These are phyloP conservation scores for Cyclina sinensis DNA, from an alignment of 1,140 invertebrate genomes.

Conservation along the genomic window DNA sequence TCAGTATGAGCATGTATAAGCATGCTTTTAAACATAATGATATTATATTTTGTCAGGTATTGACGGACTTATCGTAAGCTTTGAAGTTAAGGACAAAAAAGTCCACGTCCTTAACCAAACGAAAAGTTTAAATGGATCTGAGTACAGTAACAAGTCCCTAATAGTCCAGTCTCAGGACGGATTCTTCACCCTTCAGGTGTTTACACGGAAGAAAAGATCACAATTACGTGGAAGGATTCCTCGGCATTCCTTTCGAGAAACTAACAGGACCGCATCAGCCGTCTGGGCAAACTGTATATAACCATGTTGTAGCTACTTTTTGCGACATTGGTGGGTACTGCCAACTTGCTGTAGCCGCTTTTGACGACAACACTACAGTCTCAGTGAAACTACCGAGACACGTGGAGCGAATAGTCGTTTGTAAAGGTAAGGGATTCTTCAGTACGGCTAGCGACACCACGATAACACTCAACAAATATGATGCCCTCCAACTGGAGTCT, in stretches of 20 bases:
- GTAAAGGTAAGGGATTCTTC: background rate
- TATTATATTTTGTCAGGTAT: background rate
- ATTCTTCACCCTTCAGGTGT: slow-evolving; percentile 25
- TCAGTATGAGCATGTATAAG: too few relatives aligned
- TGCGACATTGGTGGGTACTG: slow-evolving; percentile 54
- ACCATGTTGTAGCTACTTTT: slow-evolving; percentile 35
- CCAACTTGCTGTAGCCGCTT: slow-evolving; percentile 50
- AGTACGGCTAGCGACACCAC: background rate
- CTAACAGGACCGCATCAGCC: background rate
- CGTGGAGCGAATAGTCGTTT: slow-evolving; percentile 20
- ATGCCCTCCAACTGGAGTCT: slow-evolving; percentile 46
- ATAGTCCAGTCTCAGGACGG: background rate
- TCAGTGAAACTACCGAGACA: background rate
- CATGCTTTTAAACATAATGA: too few relatives aligned
- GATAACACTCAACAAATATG: slow-evolving; percentile 18
- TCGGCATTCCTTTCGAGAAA: slow-evolving; percentile 34
- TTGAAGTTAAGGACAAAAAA: background rate
- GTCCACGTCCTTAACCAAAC: background rate
- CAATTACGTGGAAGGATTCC: slow-evolving; percentile 40
- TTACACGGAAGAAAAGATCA: background rate
- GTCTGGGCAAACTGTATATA: background rate
- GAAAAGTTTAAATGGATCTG: slow-evolving; percentile 20
- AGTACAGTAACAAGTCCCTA: slow-evolving; percentile 39
- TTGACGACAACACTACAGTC: slow-evolving; percentile 25
- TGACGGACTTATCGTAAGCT: background rate